A percentile compares a stretch with the other conserved stretches of the same genome.
phyloP scores from a whole-genome alignment of 2,113 vertebrate genomes.

The Chrysemys picta region DNA sequence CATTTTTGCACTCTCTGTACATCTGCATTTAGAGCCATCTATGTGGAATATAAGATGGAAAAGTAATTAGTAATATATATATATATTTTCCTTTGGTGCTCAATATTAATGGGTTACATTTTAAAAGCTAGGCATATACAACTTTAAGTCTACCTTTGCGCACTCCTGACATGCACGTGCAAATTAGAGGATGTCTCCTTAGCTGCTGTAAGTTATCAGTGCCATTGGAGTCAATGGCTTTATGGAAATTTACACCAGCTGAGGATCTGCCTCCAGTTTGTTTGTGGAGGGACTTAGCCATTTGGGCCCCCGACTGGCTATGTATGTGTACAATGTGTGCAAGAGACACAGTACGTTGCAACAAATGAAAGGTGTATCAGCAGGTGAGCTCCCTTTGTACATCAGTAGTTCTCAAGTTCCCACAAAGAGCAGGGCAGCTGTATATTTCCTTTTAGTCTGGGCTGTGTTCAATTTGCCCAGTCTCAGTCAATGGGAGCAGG shows the following conservation, averaged over 20 bases:
- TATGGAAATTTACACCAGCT: not conserved
- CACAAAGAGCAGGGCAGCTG: not conserved
- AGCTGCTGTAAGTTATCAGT: not conserved
- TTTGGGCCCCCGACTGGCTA: not conserved
- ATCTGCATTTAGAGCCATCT: not conserved
- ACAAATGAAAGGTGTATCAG: not conserved
- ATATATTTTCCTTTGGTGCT: not conserved
- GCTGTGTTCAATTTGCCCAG: not conserved
- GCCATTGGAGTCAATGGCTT: not conserved
- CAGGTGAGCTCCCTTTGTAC: not conserved
- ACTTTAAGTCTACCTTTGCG: not conserved
- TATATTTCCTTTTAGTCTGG: not conserved
- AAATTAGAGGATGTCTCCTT: not conserved
- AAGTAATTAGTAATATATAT: not conserved
- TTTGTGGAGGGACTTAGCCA: not conserved
- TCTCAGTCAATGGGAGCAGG: not conserved
- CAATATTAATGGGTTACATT: not conserved
- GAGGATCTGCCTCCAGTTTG: not conserved
- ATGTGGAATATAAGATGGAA: not conserved
- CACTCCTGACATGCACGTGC: not conserved
- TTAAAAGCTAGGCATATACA: not conserved
- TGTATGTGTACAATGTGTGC: not conserved
- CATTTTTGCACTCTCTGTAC: not conserved
- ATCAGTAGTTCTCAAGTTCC: not conserved
- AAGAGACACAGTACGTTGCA: not conserved